Base-by-base conservation (phyloP, 2,113 vertebrate species). In the Vulpes vulpes region DNA sequence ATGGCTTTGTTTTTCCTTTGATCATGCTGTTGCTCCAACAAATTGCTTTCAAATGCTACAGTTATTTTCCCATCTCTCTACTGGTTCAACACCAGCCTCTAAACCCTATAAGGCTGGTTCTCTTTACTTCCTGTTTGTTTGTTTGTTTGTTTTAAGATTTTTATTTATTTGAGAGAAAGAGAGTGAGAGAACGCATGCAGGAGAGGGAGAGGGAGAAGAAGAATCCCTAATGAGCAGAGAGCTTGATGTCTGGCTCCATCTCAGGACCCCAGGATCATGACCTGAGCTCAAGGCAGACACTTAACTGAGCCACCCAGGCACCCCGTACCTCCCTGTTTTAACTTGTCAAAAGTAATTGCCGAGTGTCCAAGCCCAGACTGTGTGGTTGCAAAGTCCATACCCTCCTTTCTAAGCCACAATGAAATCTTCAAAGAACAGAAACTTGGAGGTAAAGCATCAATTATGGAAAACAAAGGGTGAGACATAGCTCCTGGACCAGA, bases 161-260 rank as follows among this genome's bases (percentile, higher is more conserved):
- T 74, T 74, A 43, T 74, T 74, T 43, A n/a, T 67, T 38, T 71
- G 35, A 43, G 35, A 74, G 69, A 71, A 35, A 73, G n/a, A 71
- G 71, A 43, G 38, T 25, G 22, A 62, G 8, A 62, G 22, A 62
- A 62, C 10, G 22, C 43, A 43, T 43, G 43, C 43, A 43, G 43
- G 43, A 55, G 53, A 55, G 55, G 55, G 55, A 62, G 22, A 74
- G 23, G 38, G 11, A 3, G 35, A 6, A 43, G 43, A 43, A 7
- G 6, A 43, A 20, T 74, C 22, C 38, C 38, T 5, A 11, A 19
- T 73, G 10, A 43, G 22, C 22, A 74, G 35, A 35, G 71, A 74
- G 71, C 38, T 38, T 22, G 11, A 74, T 11, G 5, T 1, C 10
- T 20, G 22, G 3, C 22, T 43, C 38, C 0, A 14, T 25, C 38